Conservation (phyloP, 2,888 invertebrate species). For the Spatulosminthurus flaviceps region DNA sequence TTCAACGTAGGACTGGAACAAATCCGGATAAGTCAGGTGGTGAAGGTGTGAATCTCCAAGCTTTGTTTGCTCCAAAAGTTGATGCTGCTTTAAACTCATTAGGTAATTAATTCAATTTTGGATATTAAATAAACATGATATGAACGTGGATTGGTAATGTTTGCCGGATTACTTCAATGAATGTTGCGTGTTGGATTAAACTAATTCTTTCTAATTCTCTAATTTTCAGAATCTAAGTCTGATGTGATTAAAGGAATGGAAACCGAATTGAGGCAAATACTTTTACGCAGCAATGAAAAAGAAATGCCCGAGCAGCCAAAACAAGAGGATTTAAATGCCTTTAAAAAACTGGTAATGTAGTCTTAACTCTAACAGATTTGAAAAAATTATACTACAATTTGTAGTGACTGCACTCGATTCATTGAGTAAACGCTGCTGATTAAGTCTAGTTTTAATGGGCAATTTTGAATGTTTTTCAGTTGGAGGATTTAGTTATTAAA, state of each 20-base stretch:
- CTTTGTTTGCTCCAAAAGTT: slow-evolving; percentile 22
- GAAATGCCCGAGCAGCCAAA: slow-evolving; percentile 28
- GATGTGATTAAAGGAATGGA: slow-evolving; percentile 37
- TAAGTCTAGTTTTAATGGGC: not conserved
- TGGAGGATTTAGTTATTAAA: slow-evolving; percentile 39
- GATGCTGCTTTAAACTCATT: not conserved
- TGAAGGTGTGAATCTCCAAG: slow-evolving; percentile 25
- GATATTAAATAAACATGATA: not conserved
- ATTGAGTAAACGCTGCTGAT: not conserved
- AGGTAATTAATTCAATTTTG: not conserved
- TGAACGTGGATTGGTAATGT: too few relatives aligned
- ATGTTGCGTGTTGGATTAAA: too few relatives aligned
- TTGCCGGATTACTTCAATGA: too few relatives aligned
- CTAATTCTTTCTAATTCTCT: not conserved
- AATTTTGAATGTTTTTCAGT: slow-evolving; percentile 21
- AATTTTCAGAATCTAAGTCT: slow-evolving; percentile 32
- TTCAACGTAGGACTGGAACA: not conserved
- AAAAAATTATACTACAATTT: too few relatives aligned
- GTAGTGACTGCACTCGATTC: too few relatives aligned
- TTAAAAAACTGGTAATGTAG: slow-evolving; percentile 55
- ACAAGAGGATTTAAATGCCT: slow-evolving; percentile 55
- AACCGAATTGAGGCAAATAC: slow-evolving; percentile 29
- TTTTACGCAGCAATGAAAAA: slow-evolving; percentile 25
- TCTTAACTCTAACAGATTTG: too few relatives aligned
- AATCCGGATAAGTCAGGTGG: not conserved